These are phyloP conservation scores for Ameiurus melas DNA, from an alignment of 2,113 vertebrate species.

Conservation along the genomic window DNA sequence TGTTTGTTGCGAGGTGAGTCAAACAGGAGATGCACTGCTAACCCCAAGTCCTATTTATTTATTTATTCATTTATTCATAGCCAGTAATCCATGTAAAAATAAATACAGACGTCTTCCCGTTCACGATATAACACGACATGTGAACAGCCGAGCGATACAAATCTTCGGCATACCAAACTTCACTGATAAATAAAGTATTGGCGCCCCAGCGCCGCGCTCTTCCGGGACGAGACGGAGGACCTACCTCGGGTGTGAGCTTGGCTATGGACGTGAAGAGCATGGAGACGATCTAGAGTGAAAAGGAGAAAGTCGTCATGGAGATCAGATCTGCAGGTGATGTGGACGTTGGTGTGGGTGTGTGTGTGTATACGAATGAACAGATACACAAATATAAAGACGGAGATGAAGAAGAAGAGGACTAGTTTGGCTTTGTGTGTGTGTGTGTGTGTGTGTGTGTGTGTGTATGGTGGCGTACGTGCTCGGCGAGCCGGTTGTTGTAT, in stretches of 20 bases:
- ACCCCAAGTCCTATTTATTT: no score
- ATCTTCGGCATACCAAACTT: no score
- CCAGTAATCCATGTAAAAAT: no score
- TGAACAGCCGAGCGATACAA: no score
- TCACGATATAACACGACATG: no score
- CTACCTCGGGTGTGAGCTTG: conserved; percentile 96
- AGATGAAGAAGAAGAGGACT: not conserved
- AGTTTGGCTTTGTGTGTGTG: not conserved
- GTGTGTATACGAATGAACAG: not conserved
- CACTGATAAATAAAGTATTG: no score
- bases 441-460: not conserved
- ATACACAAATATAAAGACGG: not conserved
- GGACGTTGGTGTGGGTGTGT: not conserved
- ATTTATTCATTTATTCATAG: no score
- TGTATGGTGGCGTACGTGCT: conserved; percentile 79
- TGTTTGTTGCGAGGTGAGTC: not conserved
- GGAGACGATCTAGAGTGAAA: conserved; percentile 87
- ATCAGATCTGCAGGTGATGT: not conserved
- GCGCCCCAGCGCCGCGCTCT: no score
- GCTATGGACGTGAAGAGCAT: conserved; percentile 99
- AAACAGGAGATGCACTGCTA: no score
- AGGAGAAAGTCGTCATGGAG: not conserved
- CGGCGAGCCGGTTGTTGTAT: conserved; percentile 96
- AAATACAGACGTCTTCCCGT: no score
- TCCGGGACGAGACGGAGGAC: conserved; percentile 21